Percentiles rank a stretch among this genome's conserved stretches.
These are phyloP conservation scores for Ennomos fuscantarius DNA, from an alignment of 2,888 invertebrate genomes.

Conservation along the genomic window DNA sequence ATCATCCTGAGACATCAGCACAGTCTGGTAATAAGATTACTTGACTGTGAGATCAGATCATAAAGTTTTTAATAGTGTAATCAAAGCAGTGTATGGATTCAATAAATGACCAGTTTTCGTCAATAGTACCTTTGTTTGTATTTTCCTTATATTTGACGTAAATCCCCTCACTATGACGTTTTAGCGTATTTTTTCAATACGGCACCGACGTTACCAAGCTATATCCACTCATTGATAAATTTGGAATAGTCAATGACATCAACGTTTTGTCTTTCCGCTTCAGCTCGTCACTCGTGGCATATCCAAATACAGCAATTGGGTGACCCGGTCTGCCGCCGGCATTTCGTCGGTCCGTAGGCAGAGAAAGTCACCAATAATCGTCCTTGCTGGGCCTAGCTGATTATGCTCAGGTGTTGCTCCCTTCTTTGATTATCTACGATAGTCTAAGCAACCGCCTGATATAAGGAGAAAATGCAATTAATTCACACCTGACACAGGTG, in stretches of 20 bases:
- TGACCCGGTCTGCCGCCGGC: constrained; percentile 68
- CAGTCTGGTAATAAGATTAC: too few species aligned
- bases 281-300: constrained; percentile 47
- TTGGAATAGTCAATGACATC: not conserved
- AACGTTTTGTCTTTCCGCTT: constrained; percentile 30
- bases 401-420: constrained; percentile 35
- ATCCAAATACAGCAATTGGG: constrained; percentile 58
- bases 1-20: too few species aligned
- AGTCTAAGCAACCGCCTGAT: too few species aligned
- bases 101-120: too few species aligned
- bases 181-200: not conserved
- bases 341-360: constrained; percentile 63
- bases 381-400: constrained; percentile 59
- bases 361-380: constrained; percentile 70
- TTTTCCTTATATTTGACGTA: too few species aligned
- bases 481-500: not conserved
- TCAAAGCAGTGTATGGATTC: too few species aligned
- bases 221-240: not conserved
- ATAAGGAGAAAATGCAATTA: too few species aligned
- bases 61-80: too few species aligned
- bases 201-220: not conserved
- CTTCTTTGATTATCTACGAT: not conserved
- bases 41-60: too few species aligned
- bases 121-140: too few species aligned
- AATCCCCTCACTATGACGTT: too few species aligned